Percentiles rank a stretch among this genome's conserved stretches.
Conservation (phyloP, 2,797 vertebrate genomes). For the Sebastes aleutianus region DNA sequence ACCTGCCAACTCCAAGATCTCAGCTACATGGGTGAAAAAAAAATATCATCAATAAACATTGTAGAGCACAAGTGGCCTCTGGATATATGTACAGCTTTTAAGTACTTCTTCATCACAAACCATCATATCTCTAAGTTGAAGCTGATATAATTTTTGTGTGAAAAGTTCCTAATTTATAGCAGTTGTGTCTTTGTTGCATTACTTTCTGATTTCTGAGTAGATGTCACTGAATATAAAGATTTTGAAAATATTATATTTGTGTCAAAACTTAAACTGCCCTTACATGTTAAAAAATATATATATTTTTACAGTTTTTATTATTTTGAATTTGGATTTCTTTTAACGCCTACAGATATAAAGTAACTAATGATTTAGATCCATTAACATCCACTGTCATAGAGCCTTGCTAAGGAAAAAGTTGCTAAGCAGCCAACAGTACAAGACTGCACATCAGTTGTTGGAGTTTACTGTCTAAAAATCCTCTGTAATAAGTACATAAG, state of each 20-base stretch:
- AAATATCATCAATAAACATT: not conserved
- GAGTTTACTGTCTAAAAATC: not conserved
- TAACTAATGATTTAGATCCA: not conserved
- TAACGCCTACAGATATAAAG: not conserved
- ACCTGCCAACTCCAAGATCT: slow-evolving; percentile 97
- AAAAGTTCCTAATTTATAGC: not conserved
- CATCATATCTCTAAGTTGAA: not conserved
- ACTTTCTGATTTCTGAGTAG: not conserved
- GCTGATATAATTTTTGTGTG: not conserved
- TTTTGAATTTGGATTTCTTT: not conserved
- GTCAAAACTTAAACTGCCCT: not conserved
- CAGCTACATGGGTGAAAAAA: slow-evolving; percentile 79
- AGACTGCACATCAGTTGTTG: not conserved
- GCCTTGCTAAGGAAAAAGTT: not conserved
- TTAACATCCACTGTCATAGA: not conserved
- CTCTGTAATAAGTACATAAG: not conserved
- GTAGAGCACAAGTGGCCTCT: not conserved
- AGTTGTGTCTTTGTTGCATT: not conserved
- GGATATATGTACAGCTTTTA: not conserved
- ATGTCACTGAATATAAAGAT: not conserved
- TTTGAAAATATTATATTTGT: not conserved
- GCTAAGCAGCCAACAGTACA: not conserved
- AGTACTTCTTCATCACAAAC: not conserved
- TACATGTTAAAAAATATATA: not conserved
- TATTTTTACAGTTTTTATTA: not conserved